Base-by-base conservation (phyloP, 2,888 invertebrate species). In the Hypsopygia costalis region DNA sequence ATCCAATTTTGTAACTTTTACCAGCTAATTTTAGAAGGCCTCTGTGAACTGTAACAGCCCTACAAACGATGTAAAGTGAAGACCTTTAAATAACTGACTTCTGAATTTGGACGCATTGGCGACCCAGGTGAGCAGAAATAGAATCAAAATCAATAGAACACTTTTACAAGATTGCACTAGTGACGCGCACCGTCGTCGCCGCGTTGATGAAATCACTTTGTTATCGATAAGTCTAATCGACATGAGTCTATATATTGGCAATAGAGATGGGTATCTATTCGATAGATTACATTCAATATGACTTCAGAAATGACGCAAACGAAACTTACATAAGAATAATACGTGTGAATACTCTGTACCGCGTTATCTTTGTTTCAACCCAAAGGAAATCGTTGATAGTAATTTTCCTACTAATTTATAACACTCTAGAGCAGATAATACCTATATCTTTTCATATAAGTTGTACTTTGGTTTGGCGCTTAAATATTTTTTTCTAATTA, bases 81-180 rank as follows among this genome's bases (percentile, higher is more conserved):
- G n/a, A 9, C 21, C 16, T 11, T 31, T 29, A 44, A 51, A 49
- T 38, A 34, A 41, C 16, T 52, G 54, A 55, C 62, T 37, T 49
- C 52, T 46, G 32, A 46, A 58, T 49, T 62, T 43, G 47, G 55
- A 30, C 52, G 64, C 47, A 33, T 64, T 29, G 34, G 38, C 58
- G 36, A 53, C 53, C 55, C 67, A 72, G 72, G 72, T 73, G 68
- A 65, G 61, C 62, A 69, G 71, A 78, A 79, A 81, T 77, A 78
- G 74, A 74, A 60, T 59, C 61, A 58, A 69, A 79, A 80, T 80
- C 79, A 77, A 80, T 80, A 75, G 69, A 68, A 65, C 62, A 65
- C 64, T 72, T 62, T n/a, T 67, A 55, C 51, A 59, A 67, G 70
- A 69, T 64, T 56, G 53, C 47, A 31, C 9, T 67, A 72, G 69